These are phyloP conservation scores for Falco novaeseelandiae DNA, from an alignment of 2,797 vertebrate genomes.

Conservation along the genomic window DNA sequence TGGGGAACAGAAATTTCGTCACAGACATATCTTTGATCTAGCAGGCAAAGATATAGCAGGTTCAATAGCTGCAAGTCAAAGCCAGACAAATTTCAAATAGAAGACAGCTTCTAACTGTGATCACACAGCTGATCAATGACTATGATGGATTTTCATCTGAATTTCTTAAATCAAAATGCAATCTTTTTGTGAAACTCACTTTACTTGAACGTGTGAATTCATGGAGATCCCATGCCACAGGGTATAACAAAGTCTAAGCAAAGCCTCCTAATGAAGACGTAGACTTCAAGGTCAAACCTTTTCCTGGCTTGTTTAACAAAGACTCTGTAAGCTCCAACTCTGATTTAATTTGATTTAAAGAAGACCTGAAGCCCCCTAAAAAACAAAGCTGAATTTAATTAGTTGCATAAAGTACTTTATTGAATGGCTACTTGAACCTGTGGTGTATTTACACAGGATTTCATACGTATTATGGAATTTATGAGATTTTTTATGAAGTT, in stretches of 20 bases:
- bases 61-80: slow-evolving; percentile 23
- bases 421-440: not conserved
- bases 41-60: not conserved
- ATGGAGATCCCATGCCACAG: not conserved
- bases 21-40: slow-evolving; percentile 53
- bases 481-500: not conserved
- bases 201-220: not conserved
- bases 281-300: not conserved
- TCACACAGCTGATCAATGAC: not conserved
- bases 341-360: not conserved
- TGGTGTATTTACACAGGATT: not conserved
- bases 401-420: not conserved
- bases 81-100: not conserved
- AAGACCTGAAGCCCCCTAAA: not conserved
- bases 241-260: not conserved
- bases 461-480: not conserved
- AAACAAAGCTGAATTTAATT: not conserved
- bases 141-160: not conserved
- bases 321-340: not conserved
- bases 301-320: not conserved
- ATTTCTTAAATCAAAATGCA: not conserved
- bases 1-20: slow-evolving; percentile 29
- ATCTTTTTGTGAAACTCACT: not conserved
- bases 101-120: not conserved
- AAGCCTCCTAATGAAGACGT: not conserved